A percentile compares a stretch with the other conserved stretches of the same genome.
phyloP scores from a whole-genome alignment of 2,888 invertebrate genomes.

The Lottia scabra region DNA sequence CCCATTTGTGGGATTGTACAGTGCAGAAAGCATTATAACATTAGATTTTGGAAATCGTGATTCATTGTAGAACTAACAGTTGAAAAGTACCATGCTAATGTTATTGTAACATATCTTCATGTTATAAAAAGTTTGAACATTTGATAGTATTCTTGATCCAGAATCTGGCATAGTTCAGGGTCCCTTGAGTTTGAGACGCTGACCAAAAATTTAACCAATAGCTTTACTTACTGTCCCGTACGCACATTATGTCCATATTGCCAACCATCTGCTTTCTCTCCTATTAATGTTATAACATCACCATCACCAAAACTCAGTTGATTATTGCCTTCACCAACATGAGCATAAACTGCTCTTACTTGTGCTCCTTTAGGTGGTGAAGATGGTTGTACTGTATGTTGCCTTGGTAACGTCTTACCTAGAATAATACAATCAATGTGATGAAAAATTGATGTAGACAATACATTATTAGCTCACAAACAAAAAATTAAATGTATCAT shows the following conservation, averaged over 20 bases:
- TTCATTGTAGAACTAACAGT: no score
- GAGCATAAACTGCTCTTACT: constrained; percentile 88
- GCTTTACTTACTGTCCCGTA: constrained; percentile 76
- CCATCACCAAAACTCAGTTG: constrained; percentile 93
- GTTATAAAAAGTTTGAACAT: no score
- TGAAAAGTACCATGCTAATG: no score
- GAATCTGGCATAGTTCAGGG: no score
- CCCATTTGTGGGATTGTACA: no score
- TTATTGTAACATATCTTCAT: no score
- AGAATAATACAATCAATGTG: constrained; percentile 15
- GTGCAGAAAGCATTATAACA: no score
- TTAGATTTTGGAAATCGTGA: no score
- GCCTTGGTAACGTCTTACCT: constrained; percentile 41
- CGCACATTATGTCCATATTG: constrained; percentile 95
- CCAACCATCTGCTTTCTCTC: constrained; percentile 94
- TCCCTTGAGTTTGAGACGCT: no score
- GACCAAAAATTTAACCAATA: background rate
- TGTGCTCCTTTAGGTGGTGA: constrained; percentile 73
- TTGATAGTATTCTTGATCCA: no score
- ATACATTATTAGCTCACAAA: background rate
- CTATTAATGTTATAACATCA: constrained; percentile 87
- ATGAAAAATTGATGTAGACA: constrained; percentile 8
- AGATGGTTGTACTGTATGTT: constrained; percentile 29
- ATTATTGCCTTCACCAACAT: constrained; percentile 88
- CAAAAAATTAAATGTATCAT: no score